phyloP scores from a whole-genome alignment of 2,113 vertebrate genomes.

The Dascyllus trimaculatus region DNA sequence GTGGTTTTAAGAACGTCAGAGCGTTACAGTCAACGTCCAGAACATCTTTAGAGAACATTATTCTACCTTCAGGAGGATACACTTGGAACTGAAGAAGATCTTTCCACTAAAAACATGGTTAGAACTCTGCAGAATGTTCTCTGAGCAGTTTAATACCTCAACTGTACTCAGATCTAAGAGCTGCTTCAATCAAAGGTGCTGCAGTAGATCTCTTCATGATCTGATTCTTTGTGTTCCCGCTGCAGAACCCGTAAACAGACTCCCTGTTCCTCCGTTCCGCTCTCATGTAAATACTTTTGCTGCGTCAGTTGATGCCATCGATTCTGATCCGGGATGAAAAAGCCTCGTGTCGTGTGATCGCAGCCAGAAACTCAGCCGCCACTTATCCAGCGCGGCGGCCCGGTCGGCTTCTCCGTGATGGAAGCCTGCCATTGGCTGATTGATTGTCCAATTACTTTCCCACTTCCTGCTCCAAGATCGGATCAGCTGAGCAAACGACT shows the following conservation, averaged over 20 bases:
- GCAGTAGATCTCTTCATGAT: too few relatives aligned
- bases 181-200: too few relatives aligned
- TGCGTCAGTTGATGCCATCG: conserved; percentile 9
- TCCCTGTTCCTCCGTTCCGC: not conserved
- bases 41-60: too few relatives aligned
- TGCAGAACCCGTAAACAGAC: not conserved
- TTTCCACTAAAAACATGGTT: too few relatives aligned
- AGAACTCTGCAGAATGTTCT: too few relatives aligned
- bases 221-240: not conserved
- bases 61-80: too few relatives aligned
- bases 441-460: conserved; percentile 63
- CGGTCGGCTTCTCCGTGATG: conserved; percentile 47
- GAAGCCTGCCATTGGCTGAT: conserved; percentile 59
- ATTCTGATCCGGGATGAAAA: conserved; percentile 21
- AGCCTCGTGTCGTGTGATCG: conserved; percentile 25
- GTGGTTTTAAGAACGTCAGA: too few relatives aligned
- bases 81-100: too few relatives aligned
- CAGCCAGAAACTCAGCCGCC: not conserved
- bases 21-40: too few relatives aligned
- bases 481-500: conserved; percentile 60
- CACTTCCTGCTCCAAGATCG: conserved; percentile 46
- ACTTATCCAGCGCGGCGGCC: conserved; percentile 23
- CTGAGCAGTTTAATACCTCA: too few relatives aligned
- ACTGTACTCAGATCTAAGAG: too few relatives aligned
- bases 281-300: conserved; percentile 13